Evolutionary conservation across 2,888 invertebrate genomes (phyloP), one percentile per base, ranked within the genome.

Genomic region (Campoplex capitator): DNA sequence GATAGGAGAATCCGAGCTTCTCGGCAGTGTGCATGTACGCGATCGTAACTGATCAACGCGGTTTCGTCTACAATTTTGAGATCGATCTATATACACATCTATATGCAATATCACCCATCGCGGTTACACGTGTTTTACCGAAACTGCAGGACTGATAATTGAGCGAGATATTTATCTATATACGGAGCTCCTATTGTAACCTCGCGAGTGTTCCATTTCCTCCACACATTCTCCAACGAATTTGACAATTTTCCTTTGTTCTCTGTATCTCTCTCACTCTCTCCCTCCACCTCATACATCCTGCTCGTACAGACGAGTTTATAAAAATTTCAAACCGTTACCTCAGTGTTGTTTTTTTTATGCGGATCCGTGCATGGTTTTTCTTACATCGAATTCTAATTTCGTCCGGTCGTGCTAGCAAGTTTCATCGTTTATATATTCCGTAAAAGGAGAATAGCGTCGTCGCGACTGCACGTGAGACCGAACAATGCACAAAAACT

Each of bases 161-260:
- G 48, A 51, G 48, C 48, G 35, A 11, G 51, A 71, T n/a, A 28
- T 13, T 51, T 23, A 18, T 16, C 2, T 28, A 1, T 28, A 1
- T 42, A 23, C 45, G n/a, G 13, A 1, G 16, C 54, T 13, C 35
- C 73, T 73, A 54, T 35, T 38, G 35, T 54, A 73, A 54, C 35
- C 8, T 38, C 28, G 48, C 13, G 48, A n/a, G 18, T 35, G n/a
- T 54, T 45, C 54, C 9, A 73, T 73, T 73, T 73, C 32, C 23
- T 32, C 32, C 18, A 51, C 8, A 35, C 28, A 54, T 73, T 70
- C 45, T 23, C 54, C 54, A 23, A 54, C 35, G 78, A 54, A 70
- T n/a, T 51, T 67, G 32, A 48, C 65, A 56, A 84, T 79, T 73
- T 67, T 84, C 68, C 45, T 11, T 32, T 23, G 48, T 35, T 48